phyloP scores from a whole-genome alignment of 2,888 invertebrate species.

The Apodemia duryi region DNA sequence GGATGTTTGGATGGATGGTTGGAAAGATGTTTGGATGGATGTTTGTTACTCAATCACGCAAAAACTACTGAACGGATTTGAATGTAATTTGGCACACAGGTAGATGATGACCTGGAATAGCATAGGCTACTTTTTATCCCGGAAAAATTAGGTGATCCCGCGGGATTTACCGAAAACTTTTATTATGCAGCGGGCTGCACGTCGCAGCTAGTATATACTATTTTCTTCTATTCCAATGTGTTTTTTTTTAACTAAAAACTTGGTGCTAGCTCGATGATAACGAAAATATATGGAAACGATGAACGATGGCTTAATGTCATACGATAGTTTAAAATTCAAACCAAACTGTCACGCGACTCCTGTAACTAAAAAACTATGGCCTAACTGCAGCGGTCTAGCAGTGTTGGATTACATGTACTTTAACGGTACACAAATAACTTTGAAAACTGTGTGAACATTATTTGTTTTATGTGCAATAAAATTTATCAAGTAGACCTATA shows the following conservation, averaged over 20 bases:
- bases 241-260: neutral
- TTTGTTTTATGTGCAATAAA: neutral
- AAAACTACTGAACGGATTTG: too few species aligned
- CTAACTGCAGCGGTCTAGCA: neutral
- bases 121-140: too few species aligned
- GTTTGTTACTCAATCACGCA: too few species aligned
- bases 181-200: too few species aligned
- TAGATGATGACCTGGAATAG: too few species aligned
- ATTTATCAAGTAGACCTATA: neutral
- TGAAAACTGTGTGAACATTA: neutral
- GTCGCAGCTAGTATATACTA: too few species aligned
- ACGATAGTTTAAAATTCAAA: neutral
- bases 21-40: too few species aligned
- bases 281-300: neutral
- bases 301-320: neutral
- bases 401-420: neutral
- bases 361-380: constrained; percentile 3
- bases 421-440: neutral
- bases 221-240: too few species aligned
- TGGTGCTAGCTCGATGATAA: neutral
- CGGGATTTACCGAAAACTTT: too few species aligned
- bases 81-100: too few species aligned
- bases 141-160: too few species aligned
- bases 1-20: too few species aligned
- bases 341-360: neutral